Percentiles rank a stretch among this genome's conserved stretches.
phyloP scores from a whole-genome alignment of 2,888 invertebrate genomes.

The Eupithecia inturbata region DNA sequence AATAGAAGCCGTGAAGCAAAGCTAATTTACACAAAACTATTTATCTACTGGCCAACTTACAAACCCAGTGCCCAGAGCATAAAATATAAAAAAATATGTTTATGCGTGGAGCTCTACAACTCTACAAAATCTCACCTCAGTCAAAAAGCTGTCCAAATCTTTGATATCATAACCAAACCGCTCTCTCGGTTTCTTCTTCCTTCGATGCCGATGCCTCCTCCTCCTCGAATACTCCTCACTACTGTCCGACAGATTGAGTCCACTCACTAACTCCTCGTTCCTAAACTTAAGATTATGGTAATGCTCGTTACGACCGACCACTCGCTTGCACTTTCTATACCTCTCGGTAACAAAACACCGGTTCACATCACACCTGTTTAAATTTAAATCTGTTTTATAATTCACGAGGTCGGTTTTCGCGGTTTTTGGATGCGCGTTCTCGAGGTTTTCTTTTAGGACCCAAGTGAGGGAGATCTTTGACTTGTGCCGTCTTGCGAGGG shows the following conservation, averaged over 20 bases:
- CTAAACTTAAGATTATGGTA: conserved; percentile 78
- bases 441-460: conserved; percentile 88
- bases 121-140: conserved; percentile 82
- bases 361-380: conserved; percentile 31
- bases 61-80: background rate
- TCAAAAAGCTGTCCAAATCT: conserved; percentile 91
- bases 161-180: conserved; percentile 91
- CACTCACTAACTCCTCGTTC: conserved; percentile 72
- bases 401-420: conserved; percentile 49
- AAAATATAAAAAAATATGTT: background rate
- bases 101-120: background rate
- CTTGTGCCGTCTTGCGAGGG: conserved; percentile 74
- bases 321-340: conserved; percentile 65
- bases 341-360: conserved; percentile 61
- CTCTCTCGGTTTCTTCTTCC: conserved; percentile 70
- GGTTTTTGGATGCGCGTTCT: conserved; percentile 60
- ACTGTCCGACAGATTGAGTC: conserved; percentile 55
- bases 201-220: conserved; percentile 77
- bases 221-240: conserved; percentile 75
- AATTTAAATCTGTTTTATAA: conserved; percentile 53
- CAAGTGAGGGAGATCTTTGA: conserved; percentile 90
- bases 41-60: too few species aligned
- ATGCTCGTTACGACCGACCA: conserved; percentile 75
- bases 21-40: too few species aligned
- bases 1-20: too few species aligned